Base-by-base conservation (phyloP, 2,888 invertebrate genomes). In the Parochlus steinenii region DNA sequence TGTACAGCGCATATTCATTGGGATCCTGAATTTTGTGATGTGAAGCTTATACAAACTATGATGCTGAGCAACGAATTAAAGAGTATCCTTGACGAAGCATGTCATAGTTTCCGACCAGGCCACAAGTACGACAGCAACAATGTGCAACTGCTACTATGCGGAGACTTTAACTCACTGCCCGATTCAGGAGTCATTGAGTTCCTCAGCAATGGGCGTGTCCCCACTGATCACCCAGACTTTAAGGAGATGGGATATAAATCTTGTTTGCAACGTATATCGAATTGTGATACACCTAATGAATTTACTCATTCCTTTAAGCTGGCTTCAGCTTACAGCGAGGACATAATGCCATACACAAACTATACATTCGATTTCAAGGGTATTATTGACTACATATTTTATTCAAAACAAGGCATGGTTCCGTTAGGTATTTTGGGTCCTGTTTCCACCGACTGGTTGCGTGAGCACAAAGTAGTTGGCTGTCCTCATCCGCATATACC, bases 1-100 rank as follows among this genome's bases (percentile, higher is more conserved):
- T 93, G 95, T 60, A 98, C 95, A 19, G 95, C 97, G 22, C 98
- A 98, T 63, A 90, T 98, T 48, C 97, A 98, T 61, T 99, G 98
- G 98, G 97, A 99, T 67, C 98, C 98, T 0, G 95, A 98, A 64
- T 97, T 81, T 63, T 93, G 95, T 58, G 98, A 98, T 63, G 98
- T 98, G 31, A 98, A 98, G 62, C 71, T 99, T 30, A 93, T 99
- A 44, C 98, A 98, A 63, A 92, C 93, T 22, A 93, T 97, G 85
- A 95, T 98, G 93, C 63, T 98, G 46, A 83, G 90, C 63, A 83
- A 89, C 56, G 95, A 97, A 59, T 65, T 98, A 47, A 76, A 83
- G 52, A 69, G 73, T 41, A 86, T 92, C 42, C 65, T 87, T 43
- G 86, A 90, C 51, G 85, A 87, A 56, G 80, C 83, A 22, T 76